These are phyloP conservation scores for Stramonita haemastoma DNA, from an alignment of 2,888 invertebrate genomes.

Conservation along the genomic window DNA sequence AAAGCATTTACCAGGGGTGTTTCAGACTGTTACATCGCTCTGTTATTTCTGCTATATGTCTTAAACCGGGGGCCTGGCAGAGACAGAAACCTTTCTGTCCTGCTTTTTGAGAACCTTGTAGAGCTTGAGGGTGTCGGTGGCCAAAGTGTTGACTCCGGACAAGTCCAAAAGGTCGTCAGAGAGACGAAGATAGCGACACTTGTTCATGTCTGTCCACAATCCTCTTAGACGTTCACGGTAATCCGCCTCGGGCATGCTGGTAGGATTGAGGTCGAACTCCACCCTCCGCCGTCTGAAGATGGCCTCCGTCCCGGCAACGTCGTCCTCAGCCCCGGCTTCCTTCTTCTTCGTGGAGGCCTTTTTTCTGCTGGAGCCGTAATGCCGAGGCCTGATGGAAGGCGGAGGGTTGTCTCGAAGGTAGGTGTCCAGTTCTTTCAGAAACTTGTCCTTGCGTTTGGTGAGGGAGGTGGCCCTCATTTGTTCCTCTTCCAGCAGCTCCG, in stretches of 20 bases:
- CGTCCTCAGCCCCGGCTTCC: conserved; percentile 42
- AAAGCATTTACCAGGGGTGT: not conserved
- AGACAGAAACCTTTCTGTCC: conserved; percentile 28
- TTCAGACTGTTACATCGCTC: not conserved
- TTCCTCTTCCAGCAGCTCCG: conserved; percentile 67
- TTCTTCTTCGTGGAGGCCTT: conserved; percentile 3
- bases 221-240: conserved; percentile 58
- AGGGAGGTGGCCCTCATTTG: conserved; percentile 55
- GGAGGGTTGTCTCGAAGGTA: conserved; percentile 52
- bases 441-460: conserved; percentile 60
- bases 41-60: not conserved
- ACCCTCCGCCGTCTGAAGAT: conserved; percentile 36
- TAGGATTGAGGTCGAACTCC: conserved; percentile 54
- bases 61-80: conserved; percentile 12
- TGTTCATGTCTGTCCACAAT: conserved; percentile 71
- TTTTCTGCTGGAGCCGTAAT: not conserved
- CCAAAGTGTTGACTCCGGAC: conserved; percentile 68
- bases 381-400: not conserved
- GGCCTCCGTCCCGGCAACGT: not conserved
- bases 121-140: conserved; percentile 67
- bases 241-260: conserved; percentile 60
- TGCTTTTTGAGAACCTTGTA: conserved; percentile 49
- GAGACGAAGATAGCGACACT: conserved; percentile 69
- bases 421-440: conserved; percentile 59
- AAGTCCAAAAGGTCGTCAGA: conserved; percentile 68